These are phyloP conservation scores for Zaprionus davidi DNA, from an alignment of 1,140 invertebrate genomes.

Conservation along the genomic window DNA sequence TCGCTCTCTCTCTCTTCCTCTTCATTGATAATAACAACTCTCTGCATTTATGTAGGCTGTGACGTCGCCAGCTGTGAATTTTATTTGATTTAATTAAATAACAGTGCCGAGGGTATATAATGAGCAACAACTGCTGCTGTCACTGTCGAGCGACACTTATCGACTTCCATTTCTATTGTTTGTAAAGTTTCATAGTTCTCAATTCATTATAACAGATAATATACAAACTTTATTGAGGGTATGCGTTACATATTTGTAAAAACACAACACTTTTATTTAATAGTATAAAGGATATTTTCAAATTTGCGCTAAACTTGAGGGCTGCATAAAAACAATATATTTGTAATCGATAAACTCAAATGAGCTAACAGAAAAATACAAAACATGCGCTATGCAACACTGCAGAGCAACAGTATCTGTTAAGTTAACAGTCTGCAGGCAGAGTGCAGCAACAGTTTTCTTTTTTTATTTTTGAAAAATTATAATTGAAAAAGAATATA, in stretches of 20 bases:
- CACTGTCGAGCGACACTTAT: background rate
- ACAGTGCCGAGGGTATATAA: slow-evolving; percentile 51
- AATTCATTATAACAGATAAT: background rate
- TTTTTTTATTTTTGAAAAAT: background rate
- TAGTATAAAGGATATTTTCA: slow-evolving; percentile 6
- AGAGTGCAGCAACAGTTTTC: background rate
- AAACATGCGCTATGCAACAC: slow-evolving; percentile 9
- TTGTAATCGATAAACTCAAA: slow-evolving; percentile 17
- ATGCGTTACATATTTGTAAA: background rate
- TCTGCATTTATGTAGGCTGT: slow-evolving; percentile 56
- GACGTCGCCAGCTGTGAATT: slow-evolving; percentile 73
- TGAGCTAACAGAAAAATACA: slow-evolving; percentile 30
- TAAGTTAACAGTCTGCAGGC: slow-evolving; percentile 26
- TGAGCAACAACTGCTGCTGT: slow-evolving; percentile 41
- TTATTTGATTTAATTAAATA: slow-evolving; percentile 80
- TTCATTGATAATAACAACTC: slow-evolving; percentile 68
- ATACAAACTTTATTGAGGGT: background rate
- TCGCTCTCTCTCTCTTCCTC: slow-evolving; percentile 26
- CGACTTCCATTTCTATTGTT: background rate
- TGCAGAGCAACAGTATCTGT: background rate
- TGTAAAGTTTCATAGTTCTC: background rate
- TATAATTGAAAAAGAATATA: background rate
- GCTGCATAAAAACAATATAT: slow-evolving; percentile 15
- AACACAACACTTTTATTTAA: background rate
- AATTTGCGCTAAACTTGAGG: slow-evolving; percentile 3